Evolutionary conservation across 2,797 vertebrate species (phyloP).

Genomic region (Pteronotus mesoamericanus): DNA sequence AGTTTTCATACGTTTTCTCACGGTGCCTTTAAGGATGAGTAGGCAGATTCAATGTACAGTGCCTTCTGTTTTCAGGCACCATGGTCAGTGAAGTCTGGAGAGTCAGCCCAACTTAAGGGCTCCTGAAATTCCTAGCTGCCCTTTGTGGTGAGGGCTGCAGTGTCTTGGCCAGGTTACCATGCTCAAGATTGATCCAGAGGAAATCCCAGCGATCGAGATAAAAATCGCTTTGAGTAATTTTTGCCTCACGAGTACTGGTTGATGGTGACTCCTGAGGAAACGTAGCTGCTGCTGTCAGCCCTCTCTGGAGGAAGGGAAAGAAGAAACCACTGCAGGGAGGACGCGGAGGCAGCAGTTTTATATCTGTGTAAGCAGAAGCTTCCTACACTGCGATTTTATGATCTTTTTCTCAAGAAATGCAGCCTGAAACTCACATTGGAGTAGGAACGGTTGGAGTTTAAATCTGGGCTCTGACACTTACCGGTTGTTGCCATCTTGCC

Average conservation of each 20-base stretch:
- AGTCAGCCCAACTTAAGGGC: background rate
- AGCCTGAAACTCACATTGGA: background rate
- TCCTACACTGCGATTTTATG: background rate
- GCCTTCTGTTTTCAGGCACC: background rate
- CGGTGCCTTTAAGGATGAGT: background rate
- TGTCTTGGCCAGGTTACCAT: background rate
- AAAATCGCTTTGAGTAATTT: background rate
- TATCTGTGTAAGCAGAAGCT: background rate
- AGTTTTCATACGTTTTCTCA: background rate
- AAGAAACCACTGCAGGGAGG: background rate
- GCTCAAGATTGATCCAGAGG: background rate
- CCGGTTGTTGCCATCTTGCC: rapidly evolving
- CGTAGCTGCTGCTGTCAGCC: background rate
- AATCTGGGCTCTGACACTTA: background rate
- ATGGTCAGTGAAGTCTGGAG: background rate
- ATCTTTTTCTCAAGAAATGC: background rate
- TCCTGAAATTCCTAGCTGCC: background rate
- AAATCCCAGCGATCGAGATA: background rate
- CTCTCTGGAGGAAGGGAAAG: background rate
- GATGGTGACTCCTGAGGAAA: background rate
- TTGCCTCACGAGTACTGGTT: background rate
- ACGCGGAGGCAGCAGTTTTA: background rate
- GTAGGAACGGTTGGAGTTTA: conserved; percentile 38
- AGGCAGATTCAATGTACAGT: background rate
- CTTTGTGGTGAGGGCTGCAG: background rate